A percentile compares a stretch with the other conserved stretches of the same genome.
phyloP scores from a whole-genome alignment of 2,113 vertebrate species.

The Ceuthmochares aereus region DNA sequence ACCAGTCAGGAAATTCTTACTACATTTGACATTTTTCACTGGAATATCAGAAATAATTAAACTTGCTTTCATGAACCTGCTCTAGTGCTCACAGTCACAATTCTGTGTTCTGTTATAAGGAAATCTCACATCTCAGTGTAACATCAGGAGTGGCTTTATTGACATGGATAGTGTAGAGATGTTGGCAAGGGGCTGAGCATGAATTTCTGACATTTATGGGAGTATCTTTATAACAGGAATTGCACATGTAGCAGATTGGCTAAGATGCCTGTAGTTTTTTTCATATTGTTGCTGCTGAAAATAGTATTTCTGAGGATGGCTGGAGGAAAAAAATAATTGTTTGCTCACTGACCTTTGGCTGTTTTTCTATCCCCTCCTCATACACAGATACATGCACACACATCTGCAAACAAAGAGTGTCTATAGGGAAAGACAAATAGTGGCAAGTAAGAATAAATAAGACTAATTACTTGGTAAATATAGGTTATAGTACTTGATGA shows the following conservation, averaged over 20 bases:
- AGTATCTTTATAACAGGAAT: not conserved
- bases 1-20: not conserved
- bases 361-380: not conserved
- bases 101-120: not conserved
- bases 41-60: not conserved
- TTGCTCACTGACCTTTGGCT: not conserved
- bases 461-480: not conserved
- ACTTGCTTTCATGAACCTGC: not conserved
- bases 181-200: not conserved
- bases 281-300: not conserved
- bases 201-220: not conserved
- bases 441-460: not conserved
- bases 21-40: not conserved
- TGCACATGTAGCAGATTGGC: not conserved
- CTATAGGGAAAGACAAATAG: not conserved
- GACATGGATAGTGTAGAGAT: not conserved
- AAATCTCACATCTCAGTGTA: not conserved
- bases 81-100: not conserved
- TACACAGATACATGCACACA: not conserved
- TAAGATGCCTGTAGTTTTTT: not conserved
- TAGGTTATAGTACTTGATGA: not conserved
- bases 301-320: not conserved
- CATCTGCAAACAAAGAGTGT: not conserved
- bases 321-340: not conserved
- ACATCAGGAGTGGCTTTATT: not conserved